Conservation (phyloP, 2,113 vertebrate genomes). For the Lophotis ruficrista region DNA sequence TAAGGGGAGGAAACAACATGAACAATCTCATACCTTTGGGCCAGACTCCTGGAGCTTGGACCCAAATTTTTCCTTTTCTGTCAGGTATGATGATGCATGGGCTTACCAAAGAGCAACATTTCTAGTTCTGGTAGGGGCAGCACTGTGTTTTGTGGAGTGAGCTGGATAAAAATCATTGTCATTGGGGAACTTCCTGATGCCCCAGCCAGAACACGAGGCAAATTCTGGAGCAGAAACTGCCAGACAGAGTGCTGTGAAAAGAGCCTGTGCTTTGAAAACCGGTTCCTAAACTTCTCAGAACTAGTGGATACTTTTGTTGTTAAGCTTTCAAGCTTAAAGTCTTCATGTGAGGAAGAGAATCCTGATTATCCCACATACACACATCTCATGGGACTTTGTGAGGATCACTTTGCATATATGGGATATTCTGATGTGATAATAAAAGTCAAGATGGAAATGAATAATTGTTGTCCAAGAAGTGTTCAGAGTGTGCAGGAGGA, state of each 20-base stretch:
- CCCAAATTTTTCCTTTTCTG: neutral
- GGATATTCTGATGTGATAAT: neutral
- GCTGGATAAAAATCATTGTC: neutral
- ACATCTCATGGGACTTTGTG: neutral
- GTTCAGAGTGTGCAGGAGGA: neutral
- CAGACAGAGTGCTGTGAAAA: neutral
- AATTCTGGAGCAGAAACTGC: neutral
- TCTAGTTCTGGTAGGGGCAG: neutral
- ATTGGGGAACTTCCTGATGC: neutral
- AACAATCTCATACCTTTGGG: neutral
- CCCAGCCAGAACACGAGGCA: neutral
- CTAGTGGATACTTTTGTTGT: neutral
- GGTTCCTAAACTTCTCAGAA: neutral
- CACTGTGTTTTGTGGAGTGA: neutral
- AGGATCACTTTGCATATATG: neutral
- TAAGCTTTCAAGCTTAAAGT: neutral
- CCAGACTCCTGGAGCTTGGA: neutral
- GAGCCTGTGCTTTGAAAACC: neutral
- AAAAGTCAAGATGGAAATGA: neutral
- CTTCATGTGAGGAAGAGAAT: neutral
- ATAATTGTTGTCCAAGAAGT: neutral
- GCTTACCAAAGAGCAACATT: neutral
- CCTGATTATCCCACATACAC: neutral
- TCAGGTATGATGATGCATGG: neutral
- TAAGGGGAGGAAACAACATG: neutral